A percentile compares a stretch with the other conserved stretches of the same genome.
Evolutionary conservation across 1,140 invertebrate genomes (phyloP).

Genomic region (Hycleus phaleratus): DNA sequence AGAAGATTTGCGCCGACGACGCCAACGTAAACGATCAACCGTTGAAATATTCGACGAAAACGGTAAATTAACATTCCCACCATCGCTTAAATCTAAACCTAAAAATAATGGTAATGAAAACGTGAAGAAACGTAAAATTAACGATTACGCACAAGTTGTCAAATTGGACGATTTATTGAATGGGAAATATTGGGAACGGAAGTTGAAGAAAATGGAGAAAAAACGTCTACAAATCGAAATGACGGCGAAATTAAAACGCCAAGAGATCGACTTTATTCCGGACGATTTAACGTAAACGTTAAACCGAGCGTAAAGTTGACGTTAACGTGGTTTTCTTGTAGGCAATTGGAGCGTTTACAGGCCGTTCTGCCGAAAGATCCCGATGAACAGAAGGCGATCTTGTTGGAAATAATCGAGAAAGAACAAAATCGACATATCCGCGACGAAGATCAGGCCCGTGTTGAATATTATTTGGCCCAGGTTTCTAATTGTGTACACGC

Average conservation of each 20-base stretch:
- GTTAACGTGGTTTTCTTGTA: slow-evolving; percentile 8
- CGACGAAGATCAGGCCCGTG: slow-evolving; percentile 39
- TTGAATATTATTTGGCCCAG: slow-evolving; percentile 42
- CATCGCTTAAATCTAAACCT: too few species aligned
- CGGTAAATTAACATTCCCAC: too few species aligned
- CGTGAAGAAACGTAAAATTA: too few species aligned
- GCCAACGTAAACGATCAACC: slow-evolving; percentile 33
- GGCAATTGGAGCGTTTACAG: slow-evolving; percentile 40
- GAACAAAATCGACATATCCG: slow-evolving; percentile 32
- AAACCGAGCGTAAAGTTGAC: too few species aligned
- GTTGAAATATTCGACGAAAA: neutral
- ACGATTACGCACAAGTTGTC: too few species aligned
- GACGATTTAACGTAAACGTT: too few species aligned
- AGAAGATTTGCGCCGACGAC: slow-evolving; percentile 41
- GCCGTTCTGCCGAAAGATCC: slow-evolving; percentile 45
- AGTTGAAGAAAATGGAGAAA: slow-evolving; percentile 13
- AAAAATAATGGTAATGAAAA: too few species aligned
- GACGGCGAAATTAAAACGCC: too few species aligned
- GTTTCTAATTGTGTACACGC: slow-evolving; percentile 5
- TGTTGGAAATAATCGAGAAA: slow-evolving; percentile 31
- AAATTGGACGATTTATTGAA: too few species aligned
- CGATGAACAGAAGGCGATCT: slow-evolving; percentile 42
- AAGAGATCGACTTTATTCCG: too few species aligned
- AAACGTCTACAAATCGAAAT: too few species aligned
- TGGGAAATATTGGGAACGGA: too few species aligned